Conservation (phyloP, 1,140 invertebrate species). For the Bombus sibiricus region DNA sequence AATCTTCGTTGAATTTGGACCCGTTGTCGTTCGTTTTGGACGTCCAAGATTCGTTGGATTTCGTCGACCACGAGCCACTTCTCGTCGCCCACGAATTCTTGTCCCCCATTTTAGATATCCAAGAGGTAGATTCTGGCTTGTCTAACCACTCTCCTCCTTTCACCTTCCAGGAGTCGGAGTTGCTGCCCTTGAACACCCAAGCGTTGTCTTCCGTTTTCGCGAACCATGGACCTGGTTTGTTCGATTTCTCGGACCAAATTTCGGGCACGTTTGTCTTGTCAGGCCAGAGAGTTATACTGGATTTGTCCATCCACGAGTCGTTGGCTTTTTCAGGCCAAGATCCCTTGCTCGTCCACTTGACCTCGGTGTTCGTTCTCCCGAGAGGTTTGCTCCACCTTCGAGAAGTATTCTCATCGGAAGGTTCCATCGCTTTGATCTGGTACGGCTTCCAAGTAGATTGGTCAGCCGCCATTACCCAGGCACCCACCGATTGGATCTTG, state of each 20-base stretch:
- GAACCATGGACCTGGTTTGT: slow-evolving; percentile 28
- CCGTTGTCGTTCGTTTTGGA: slow-evolving; percentile 1
- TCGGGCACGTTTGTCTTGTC: not conserved
- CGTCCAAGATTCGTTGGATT: slow-evolving; percentile 21
- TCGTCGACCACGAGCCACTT: slow-evolving; percentile 8
- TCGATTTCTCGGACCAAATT: slow-evolving; percentile 3
- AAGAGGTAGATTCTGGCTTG: slow-evolving; percentile 7
- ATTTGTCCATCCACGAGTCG: not conserved
- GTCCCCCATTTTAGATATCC: slow-evolving; percentile 12
- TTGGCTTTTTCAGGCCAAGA: not conserved
- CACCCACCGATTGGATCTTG: slow-evolving; percentile 65
- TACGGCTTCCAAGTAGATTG: slow-evolving; percentile 65
- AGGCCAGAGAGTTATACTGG: not conserved
- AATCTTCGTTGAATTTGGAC: slow-evolving; percentile 9
- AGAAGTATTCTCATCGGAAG: not conserved
- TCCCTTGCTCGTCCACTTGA: not conserved
- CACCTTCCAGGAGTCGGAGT: slow-evolving; percentile 21
- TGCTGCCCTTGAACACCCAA: not conserved
- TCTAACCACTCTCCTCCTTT: slow-evolving; percentile 11
- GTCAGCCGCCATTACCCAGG: slow-evolving; percentile 64
- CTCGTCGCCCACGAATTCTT: slow-evolving; percentile 7
- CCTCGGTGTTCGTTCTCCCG: not conserved
- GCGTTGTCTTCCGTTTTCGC: not conserved
- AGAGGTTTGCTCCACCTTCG: slow-evolving; percentile 25
- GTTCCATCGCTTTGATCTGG: slow-evolving; percentile 40